These are phyloP conservation scores for Parazoanthus darwini DNA, from an alignment of 92 coral and sea anemone species.

Conservation along the genomic window DNA sequence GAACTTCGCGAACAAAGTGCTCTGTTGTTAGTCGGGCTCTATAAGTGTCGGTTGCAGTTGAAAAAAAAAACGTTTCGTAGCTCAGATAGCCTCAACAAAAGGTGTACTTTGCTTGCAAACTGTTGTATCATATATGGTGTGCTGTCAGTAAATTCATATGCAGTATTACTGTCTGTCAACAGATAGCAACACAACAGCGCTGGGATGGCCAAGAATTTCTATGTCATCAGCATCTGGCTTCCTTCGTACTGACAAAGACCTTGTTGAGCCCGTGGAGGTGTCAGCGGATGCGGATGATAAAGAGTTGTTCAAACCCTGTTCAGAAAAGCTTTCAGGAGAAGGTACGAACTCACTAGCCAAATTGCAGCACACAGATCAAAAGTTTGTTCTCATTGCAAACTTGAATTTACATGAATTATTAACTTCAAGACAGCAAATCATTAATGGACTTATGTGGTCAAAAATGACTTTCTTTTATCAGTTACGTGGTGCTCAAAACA, in stretches of 20 bases:
- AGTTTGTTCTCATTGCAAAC: too few relatives aligned
- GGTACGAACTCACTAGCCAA: slow-evolving; percentile 43
- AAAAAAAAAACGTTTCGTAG: too few relatives aligned
- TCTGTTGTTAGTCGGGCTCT: too few relatives aligned
- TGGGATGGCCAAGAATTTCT: slow-evolving; percentile 83
- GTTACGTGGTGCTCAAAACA: neutral
- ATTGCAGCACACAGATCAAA: too few relatives aligned
- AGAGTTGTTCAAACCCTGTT: slow-evolving; percentile 14
- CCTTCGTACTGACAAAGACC: slow-evolving; percentile 60
- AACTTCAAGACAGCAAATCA: too few relatives aligned
- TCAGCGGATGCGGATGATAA: slow-evolving; percentile 37
- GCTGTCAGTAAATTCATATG: neutral
- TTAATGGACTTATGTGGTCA: neutral
- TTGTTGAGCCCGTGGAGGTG: slow-evolving; percentile 50
- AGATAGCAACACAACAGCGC: slow-evolving; percentile 72
- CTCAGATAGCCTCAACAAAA: too few relatives aligned
- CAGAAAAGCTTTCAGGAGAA: slow-evolving; percentile 55
- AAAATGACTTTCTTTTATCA: too few relatives aligned
- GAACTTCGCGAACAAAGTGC: too few relatives aligned
- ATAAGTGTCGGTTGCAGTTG: too few relatives aligned
- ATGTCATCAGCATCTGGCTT: slow-evolving; percentile 53
- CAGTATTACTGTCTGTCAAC: neutral
- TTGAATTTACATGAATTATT: too few relatives aligned
- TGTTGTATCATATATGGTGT: too few relatives aligned
- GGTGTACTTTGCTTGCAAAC: too few relatives aligned